Conservation (phyloP, 1,140 invertebrate species). For the Scaptomyza graminum region DNA sequence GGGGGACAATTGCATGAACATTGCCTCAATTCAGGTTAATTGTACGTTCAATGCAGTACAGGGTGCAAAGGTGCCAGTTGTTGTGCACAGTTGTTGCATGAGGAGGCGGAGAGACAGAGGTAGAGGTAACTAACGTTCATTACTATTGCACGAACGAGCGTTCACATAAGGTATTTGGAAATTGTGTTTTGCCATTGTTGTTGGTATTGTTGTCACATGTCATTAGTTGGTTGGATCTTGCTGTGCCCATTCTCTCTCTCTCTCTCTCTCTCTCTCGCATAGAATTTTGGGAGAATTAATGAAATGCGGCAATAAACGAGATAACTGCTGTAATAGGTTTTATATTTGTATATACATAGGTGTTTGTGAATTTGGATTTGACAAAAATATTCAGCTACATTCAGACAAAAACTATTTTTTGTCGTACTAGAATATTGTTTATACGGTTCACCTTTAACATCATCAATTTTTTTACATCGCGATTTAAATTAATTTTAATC, state of each 20-base stretch:
- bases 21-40: slow-evolving; percentile 59
- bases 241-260: background rate
- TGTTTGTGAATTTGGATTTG: background rate
- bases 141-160: slow-evolving; percentile 32
- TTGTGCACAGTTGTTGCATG: background rate
- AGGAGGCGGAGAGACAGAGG: background rate
- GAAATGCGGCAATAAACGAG: slow-evolving; percentile 46
- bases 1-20: slow-evolving; percentile 38
- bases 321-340: slow-evolving; percentile 35
- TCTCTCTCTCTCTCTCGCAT: background rate
- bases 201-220: slow-evolving; percentile 34
- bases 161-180: slow-evolving; percentile 47
- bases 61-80: background rate
- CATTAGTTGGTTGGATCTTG: slow-evolving; percentile 26
- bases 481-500: background rate
- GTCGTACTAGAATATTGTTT: no score
- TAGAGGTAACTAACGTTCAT: slow-evolving; percentile 27
- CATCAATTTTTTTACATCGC: no score
- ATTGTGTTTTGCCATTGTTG: slow-evolving; percentile 29
- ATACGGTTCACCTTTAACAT: no score
- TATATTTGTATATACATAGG: no score
- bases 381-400: background rate
- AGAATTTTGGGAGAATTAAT: slow-evolving; percentile 31
- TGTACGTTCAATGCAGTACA: slow-evolving; percentile 36
- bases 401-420: background rate